Evolutionary conservation across 2,113 vertebrate genomes (phyloP).

Genomic region (Nipponia nippon): DNA sequence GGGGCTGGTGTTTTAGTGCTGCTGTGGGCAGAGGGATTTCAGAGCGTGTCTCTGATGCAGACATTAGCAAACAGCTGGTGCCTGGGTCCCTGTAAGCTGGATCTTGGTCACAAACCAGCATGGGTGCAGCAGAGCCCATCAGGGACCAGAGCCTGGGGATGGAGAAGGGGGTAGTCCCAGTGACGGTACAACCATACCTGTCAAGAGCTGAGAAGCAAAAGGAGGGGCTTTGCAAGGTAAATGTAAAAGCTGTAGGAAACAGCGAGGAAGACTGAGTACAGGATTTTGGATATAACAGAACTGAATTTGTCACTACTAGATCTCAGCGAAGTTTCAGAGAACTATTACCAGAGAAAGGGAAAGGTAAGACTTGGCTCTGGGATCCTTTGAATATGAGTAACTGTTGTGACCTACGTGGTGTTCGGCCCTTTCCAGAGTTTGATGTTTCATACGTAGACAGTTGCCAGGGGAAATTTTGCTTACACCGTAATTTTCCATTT

Average conservation of each 20-base stretch:
- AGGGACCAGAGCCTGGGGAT: background rate
- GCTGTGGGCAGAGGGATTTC: background rate
- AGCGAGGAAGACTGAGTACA: accelerated
- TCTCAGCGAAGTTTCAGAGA: background rate
- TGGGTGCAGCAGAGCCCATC: background rate
- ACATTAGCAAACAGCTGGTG: background rate
- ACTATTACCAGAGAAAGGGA: background rate
- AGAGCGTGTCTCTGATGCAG: background rate
- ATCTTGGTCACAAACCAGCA: background rate
- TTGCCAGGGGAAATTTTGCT: conserved; percentile 46
- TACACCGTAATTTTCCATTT: conserved; percentile 37
- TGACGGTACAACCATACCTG: accelerated
- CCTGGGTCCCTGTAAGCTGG: background rate
- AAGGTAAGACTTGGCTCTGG: background rate
- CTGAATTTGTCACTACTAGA: background rate
- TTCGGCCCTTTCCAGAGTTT: background rate
- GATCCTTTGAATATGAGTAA: background rate
- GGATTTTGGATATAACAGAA: background rate
- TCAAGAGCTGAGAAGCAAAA: background rate
- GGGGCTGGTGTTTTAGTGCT: background rate
- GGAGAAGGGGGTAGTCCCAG: background rate
- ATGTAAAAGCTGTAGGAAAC: background rate
- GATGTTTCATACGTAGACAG: conserved; percentile 16
- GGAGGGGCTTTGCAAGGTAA: background rate
- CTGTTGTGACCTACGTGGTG: background rate